These are phyloP conservation scores for Acleris laterana DNA, from an alignment of 2,888 invertebrate species.

Conservation along the genomic window DNA sequence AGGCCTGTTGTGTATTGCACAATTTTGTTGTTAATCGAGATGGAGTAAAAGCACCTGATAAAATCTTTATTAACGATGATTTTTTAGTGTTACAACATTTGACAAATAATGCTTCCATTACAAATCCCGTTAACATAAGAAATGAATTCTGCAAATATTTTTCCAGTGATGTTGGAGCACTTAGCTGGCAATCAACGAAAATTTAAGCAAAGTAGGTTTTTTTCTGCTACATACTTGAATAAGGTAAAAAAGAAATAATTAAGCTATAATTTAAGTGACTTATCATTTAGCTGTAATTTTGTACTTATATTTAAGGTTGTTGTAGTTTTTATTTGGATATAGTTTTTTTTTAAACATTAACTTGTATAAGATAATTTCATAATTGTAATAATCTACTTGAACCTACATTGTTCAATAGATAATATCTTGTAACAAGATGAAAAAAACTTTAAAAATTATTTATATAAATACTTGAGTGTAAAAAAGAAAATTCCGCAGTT, in stretches of 20 bases:
- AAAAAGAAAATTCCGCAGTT: no score
- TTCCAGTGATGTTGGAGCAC: slow-evolving; percentile 12
- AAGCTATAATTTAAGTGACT: no score
- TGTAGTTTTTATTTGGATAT: no score
- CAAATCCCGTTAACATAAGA: slow-evolving; percentile 11
- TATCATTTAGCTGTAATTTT: no score
- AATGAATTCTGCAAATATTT: slow-evolving; percentile 16
- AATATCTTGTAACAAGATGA: slow-evolving; percentile 1
- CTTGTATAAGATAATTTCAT: background rate
- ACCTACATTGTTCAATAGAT: no score
- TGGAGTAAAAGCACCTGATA: slow-evolving; percentile 8
- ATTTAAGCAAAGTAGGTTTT: slow-evolving; percentile 8
- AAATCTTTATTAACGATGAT: slow-evolving; percentile 4
- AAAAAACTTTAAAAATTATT: slow-evolving; percentile 5
- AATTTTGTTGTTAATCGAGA: slow-evolving; percentile 8
- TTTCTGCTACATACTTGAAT: background rate
- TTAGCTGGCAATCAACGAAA: slow-evolving; percentile 14
- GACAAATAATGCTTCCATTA: slow-evolving; percentile 9
- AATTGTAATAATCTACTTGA: no score
- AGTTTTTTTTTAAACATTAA: no score
- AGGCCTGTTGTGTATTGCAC: background rate
- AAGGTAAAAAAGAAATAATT: no score
- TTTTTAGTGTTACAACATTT: slow-evolving; percentile 9
- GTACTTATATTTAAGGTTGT: no score
- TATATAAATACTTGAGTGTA: no score